Evolutionary conservation across 2,797 vertebrate genomes (phyloP), one percentile per base, ranked within the genome.

Genomic region (Morelia viridis): DNA sequence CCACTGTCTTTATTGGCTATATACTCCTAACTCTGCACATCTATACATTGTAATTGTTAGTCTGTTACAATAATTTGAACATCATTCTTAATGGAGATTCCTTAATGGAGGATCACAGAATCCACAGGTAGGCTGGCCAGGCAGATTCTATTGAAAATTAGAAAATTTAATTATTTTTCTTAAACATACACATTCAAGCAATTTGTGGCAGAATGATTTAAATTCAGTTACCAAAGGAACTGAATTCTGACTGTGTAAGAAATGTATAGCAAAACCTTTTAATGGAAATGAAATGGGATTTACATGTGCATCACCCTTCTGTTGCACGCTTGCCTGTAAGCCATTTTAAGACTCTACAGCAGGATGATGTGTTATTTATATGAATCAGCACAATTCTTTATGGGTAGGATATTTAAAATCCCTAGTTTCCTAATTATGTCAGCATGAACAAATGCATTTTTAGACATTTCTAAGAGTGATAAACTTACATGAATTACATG

Each of bases 401-500:
- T 91, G 2, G 8, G 22, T 60, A 60, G 50, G 15, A 12, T 4
- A 76, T 61, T 76, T 62, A 50, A 26, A 19, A 87, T 62, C 3
- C 80, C 19, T 22, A 26, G 26, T 31, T 64, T 28, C 46, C 28
- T 85, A 12, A 64, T 15, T 26, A 53, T 65, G 3, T 46, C 19
- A 64, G 5, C 24, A 19, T 65, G 35, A 31, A 68, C 57, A 88
- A 91, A 76, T 61, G 84, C 89, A 41, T 9, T 92, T 11, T 65
- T 61, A 84, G 76, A 85, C 83, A 12, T 5, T 1, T 57, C 17
- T 10, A 56, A 76, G 35, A n/a, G 84, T 64, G 50, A 64, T 91
- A 97, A 94, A 98, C 99, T 97, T 98, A 99, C 99, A 86, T 99
- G 99, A 97, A 99, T 98, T 95, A 99, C 98, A 91, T 99, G 97